Base-by-base conservation (phyloP, 92 coral and sea anemone genomes). In the Phymanthus crucifer region DNA sequence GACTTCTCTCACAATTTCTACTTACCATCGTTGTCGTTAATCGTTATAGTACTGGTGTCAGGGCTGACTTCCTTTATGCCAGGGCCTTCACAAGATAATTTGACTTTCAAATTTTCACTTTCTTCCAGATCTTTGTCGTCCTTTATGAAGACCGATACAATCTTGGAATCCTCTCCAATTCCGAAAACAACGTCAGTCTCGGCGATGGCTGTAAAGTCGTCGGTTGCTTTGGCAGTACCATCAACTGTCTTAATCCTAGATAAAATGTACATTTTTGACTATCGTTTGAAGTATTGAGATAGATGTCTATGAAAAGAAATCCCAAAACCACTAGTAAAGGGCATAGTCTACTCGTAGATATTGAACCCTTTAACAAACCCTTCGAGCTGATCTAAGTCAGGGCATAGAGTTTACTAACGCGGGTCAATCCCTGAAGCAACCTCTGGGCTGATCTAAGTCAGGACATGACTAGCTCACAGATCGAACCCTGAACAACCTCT, bases 11-110 rank as follows among this genome's bases (percentile, higher is more conserved):
- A 27, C 35, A 33, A 29, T 29, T 61, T 13, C 14, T 13, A n/a
- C 81, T 64, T 77, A 77, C 81, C 72, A 40, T 77, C 81, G 37
- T 77, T 38, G 34, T 77, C 81, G 18, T 24, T 50, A n/a, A 77
- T 77, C n/a, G 34, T 64, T n/a, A 77, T 75, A 8, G 26, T 64
- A 29, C 72, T 35, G 2, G 57, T 43, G 58, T 77, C 70, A n/a
- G 72, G 81, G 1, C 23, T 37, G 12, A 77, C 81, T 36, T 38
- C 10, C 11, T 21, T 50, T 7, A 77, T 58, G 11, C 72, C 50
- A 36, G 81, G 54, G 19, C 65, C 72, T 14, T 64, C 64, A 21
- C 81, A 61, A 45, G 43, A 50, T 61, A 77, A 21, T 37, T n/a
- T 77, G 4, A 77, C 33, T 64, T 77, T 26, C 32, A 77, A 77